phyloP scores from a whole-genome alignment of 2,113 vertebrate species.

The Condylura cristata region DNA sequence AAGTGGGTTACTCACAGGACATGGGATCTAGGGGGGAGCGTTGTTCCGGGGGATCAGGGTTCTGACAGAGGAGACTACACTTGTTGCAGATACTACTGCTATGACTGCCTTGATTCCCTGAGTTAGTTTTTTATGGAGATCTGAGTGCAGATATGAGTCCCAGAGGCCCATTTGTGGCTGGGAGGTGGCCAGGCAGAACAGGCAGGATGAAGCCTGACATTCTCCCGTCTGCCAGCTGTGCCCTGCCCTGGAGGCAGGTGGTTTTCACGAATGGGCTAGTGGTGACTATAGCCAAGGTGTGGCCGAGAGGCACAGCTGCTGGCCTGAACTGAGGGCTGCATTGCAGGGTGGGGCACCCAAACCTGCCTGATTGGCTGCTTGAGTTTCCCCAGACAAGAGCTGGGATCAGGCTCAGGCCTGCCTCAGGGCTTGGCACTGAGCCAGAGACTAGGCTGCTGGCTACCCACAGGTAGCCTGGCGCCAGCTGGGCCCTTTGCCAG shows the following conservation, averaged over 20 bases:
- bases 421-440: conserved; percentile 49
- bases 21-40: background rate
- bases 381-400: conserved; percentile 60
- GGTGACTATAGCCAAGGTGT: conserved; percentile 47
- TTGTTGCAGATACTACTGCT: background rate
- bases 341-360: conserved; percentile 56
- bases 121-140: background rate
- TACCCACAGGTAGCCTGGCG: conserved; percentile 51
- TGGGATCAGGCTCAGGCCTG: conserved; percentile 65
- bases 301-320: background rate
- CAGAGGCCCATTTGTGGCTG: background rate
- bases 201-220: background rate
- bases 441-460: conserved; percentile 53
- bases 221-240: background rate
- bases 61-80: background rate
- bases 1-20: background rate
- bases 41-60: background rate
- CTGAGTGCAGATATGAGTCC: background rate
- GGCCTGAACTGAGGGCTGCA: background rate
- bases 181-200: background rate
- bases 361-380: conserved; percentile 38
- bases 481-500: conserved; percentile 39
- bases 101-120: background rate
- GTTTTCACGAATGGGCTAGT: conserved; percentile 56
- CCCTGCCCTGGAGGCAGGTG: conserved; percentile 53